Percentiles rank a stretch among this genome's conserved stretches.
Conservation (phyloP, 2,888 invertebrate genomes). For the Anoncus sp. region DNA sequence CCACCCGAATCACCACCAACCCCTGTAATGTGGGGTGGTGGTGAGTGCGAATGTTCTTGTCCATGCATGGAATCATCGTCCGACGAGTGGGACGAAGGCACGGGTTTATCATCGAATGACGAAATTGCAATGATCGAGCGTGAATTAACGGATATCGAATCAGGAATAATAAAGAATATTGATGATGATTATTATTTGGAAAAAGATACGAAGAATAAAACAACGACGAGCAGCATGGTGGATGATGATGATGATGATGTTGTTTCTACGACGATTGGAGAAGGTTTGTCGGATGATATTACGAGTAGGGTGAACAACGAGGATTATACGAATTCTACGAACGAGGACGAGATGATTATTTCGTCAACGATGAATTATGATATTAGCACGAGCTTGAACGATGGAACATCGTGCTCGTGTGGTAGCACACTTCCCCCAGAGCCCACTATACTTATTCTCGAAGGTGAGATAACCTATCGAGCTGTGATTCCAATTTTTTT, state of each 20-base stretch:
- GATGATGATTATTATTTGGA: constrained; percentile 17
- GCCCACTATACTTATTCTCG: constrained; percentile 92
- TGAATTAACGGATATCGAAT: constrained; percentile 44
- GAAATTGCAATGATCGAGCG: constrained; percentile 52
- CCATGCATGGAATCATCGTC: constrained; percentile 86
- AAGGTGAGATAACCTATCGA: constrained; percentile 88
- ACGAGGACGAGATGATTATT: constrained; percentile 45
- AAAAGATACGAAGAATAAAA: constrained; percentile 29
- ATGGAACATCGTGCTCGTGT: constrained; percentile 79
- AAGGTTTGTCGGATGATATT: constrained; percentile 63
- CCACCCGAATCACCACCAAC: constrained; percentile 76
- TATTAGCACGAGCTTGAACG: constrained; percentile 70
- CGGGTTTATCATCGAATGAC: constrained; percentile 69
- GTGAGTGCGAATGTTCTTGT: constrained; percentile 90
- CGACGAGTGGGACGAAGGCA: constrained; percentile 79
- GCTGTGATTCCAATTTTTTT: too few relatives aligned
- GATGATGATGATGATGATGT: background rate
- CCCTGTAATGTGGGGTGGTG: constrained; percentile 86
- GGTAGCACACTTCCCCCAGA: constrained; percentile 86
- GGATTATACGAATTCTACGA: constrained; percentile 27
- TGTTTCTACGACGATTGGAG: constrained; percentile 22
- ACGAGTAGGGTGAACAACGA: constrained; percentile 62
- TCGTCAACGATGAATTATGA: constrained; percentile 62
- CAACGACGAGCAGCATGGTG: too few relatives aligned
- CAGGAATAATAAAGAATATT: constrained; percentile 16